A percentile compares a stretch with the other conserved stretches of the same genome.
Conservation (phyloP, 2,797 vertebrate species). For the Pelochelys cantorii region DNA sequence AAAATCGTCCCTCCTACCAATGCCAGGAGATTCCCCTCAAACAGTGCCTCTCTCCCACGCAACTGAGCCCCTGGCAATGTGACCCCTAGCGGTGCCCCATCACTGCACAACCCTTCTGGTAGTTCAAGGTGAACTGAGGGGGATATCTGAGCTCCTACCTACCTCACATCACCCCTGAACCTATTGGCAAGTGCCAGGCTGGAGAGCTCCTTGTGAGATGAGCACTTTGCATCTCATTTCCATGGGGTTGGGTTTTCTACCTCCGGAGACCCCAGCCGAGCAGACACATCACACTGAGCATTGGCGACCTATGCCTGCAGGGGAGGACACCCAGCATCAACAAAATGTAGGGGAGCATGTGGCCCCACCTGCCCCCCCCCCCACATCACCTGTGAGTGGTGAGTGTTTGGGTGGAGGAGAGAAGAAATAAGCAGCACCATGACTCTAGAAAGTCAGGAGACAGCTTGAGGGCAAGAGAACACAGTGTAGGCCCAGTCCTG, state of each 20-base stretch:
- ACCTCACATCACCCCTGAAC: constrained; percentile 43
- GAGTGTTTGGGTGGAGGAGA: neutral
- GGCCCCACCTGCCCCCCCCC: too few species aligned
- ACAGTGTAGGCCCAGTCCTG: neutral
- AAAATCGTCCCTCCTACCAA: rapidly evolving
- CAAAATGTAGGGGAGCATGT: too few species aligned
- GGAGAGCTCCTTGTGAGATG: constrained; percentile 1
- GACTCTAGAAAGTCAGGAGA: neutral
- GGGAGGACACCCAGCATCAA: too few species aligned
- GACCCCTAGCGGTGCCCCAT: constrained; percentile 33
- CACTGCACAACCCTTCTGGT: neutral
- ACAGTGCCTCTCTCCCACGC: neutral
- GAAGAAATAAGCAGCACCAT: neutral
- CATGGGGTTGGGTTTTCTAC: constrained; percentile 12
- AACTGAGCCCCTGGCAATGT: constrained; percentile 8
- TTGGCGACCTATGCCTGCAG: too few species aligned
- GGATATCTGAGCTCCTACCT: constrained; percentile 61
- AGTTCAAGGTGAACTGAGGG: constrained; percentile 62
- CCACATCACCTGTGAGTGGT: too few species aligned
- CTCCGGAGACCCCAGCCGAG: neutral
- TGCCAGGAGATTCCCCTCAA: constrained; percentile 3
- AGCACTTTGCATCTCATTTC: constrained; percentile 41
- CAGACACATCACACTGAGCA: neutral
- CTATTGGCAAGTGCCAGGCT: constrained; percentile 39
- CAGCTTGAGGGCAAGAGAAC: neutral